Evolutionary conservation across 2,113 vertebrate genomes (phyloP).

Genomic region (Thunnus thynnus): DNA sequence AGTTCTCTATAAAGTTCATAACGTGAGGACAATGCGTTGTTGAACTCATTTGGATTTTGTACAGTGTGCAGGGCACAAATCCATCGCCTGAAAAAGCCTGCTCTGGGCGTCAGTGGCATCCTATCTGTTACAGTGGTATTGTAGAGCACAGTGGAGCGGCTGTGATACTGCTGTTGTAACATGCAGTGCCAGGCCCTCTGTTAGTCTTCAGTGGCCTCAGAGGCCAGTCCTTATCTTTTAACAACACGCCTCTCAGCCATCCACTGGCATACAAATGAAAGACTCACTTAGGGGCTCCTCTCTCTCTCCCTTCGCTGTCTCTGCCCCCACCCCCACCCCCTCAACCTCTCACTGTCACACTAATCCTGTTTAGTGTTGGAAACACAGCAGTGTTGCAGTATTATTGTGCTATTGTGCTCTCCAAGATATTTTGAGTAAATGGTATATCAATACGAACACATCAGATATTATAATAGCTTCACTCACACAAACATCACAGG

Average conservation of each 20-base stretch:
- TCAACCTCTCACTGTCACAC: conserved; percentile 71
- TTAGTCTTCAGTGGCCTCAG: conserved; percentile 78
- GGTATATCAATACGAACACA: conserved; percentile 49
- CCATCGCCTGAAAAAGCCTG: conserved; percentile 33
- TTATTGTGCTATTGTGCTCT: conserved; percentile 49
- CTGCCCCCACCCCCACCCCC: conserved; percentile 28
- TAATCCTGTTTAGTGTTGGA: conserved; percentile 78
- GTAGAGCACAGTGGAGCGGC: conserved; percentile 71
- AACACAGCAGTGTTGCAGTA: conserved; percentile 49
- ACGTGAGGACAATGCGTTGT: conserved; percentile 9
- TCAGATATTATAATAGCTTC: conserved; percentile 54
- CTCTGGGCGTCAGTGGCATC: conserved; percentile 53
- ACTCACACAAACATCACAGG: conserved; percentile 23
- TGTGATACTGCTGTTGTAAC: conserved; percentile 75
- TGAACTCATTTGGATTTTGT: conserved; percentile 62
- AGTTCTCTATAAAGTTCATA: background rate
- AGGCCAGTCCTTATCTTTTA: conserved; percentile 85
- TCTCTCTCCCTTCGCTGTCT: conserved; percentile 49
- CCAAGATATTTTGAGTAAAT: conserved; percentile 62
- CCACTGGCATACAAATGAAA: conserved; percentile 84
- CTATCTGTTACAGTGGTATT: conserved; percentile 77
- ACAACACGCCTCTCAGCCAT: conserved; percentile 84
- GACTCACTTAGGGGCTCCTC: conserved; percentile 78
- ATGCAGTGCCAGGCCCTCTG: conserved; percentile 77
- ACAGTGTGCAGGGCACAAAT: conserved; percentile 33